phyloP scores from a whole-genome alignment of 2,888 invertebrate species.

The Formica aserva region DNA sequence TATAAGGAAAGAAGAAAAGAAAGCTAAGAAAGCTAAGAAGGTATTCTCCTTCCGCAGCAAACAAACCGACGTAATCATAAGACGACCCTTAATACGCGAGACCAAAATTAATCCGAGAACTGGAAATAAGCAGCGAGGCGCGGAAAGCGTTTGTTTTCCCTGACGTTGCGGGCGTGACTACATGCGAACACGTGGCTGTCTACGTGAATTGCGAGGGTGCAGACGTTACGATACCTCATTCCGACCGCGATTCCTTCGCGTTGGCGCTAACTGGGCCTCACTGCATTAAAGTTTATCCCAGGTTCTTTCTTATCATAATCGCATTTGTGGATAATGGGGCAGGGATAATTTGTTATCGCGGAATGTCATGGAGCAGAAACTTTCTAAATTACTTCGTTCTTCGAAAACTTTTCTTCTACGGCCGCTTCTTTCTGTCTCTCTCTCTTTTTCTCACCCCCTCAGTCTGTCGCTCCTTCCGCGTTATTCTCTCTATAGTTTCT shows the following conservation, averaged over 20 bases:
- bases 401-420: slow-evolving; percentile 78
- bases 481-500: slow-evolving; percentile 35
- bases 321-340: slow-evolving; percentile 85
- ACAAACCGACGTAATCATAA: background rate
- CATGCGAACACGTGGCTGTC: slow-evolving; percentile 48
- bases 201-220: slow-evolving; percentile 68
- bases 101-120: slow-evolving; percentile 30
- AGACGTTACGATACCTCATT: slow-evolving; percentile 71
- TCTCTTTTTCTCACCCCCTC: background rate
- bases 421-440: slow-evolving; percentile 29
- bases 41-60: background rate
- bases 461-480: slow-evolving; percentile 49
- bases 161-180: slow-evolving; percentile 9
- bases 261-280: slow-evolving; percentile 73
- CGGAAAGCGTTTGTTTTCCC: slow-evolving; percentile 14
- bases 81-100: background rate
- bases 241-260: slow-evolving; percentile 53
- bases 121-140: background rate
- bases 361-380: slow-evolving; percentile 85
- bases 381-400: slow-evolving; percentile 85
- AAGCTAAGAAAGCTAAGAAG: background rate
- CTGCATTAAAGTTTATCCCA: slow-evolving; percentile 82
- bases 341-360: slow-evolving; percentile 85
- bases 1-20: background rate
- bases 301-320: slow-evolving; percentile 85